These are phyloP conservation scores for Dicrurus megarhynchus DNA, from an alignment of 2,113 vertebrate genomes.

Conservation along the genomic window DNA sequence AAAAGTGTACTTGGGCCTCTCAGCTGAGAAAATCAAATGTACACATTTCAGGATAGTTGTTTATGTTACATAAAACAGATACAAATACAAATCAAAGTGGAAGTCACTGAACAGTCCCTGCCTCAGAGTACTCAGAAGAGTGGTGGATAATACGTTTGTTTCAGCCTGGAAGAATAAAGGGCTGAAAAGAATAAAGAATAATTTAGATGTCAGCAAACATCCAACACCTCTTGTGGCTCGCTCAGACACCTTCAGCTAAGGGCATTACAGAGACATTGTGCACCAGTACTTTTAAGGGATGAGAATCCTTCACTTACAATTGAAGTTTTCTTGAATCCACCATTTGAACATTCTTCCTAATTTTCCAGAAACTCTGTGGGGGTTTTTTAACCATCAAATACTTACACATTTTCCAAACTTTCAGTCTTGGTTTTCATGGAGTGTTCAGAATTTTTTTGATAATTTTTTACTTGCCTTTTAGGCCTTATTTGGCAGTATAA, in stretches of 20 bases:
- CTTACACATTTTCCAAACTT: neutral
- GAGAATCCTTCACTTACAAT: neutral
- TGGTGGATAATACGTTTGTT: neutral
- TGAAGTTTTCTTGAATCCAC: neutral
- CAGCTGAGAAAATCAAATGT: slow-evolving; percentile 71
- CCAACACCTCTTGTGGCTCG: neutral
- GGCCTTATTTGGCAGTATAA: neutral
- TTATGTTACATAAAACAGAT: neutral
- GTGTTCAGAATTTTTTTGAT: neutral
- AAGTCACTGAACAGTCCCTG: neutral
- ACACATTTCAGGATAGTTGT: neutral
- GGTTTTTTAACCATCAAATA: neutral
- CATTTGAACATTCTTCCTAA: neutral
- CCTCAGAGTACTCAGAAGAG: neutral
- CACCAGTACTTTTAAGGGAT: neutral
- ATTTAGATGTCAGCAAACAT: neutral
- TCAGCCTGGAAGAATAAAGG: neutral
- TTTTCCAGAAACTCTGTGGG: neutral
- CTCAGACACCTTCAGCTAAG: neutral
- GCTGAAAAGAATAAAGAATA: neutral
- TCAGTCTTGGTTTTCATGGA: neutral
- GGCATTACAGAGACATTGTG: neutral
- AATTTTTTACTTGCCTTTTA: neutral
- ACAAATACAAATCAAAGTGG: neutral
- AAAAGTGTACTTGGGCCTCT: slow-evolving; percentile 96